phyloP scores from a whole-genome alignment of 2,888 invertebrate genomes.

The Diplazon laetatorius region DNA sequence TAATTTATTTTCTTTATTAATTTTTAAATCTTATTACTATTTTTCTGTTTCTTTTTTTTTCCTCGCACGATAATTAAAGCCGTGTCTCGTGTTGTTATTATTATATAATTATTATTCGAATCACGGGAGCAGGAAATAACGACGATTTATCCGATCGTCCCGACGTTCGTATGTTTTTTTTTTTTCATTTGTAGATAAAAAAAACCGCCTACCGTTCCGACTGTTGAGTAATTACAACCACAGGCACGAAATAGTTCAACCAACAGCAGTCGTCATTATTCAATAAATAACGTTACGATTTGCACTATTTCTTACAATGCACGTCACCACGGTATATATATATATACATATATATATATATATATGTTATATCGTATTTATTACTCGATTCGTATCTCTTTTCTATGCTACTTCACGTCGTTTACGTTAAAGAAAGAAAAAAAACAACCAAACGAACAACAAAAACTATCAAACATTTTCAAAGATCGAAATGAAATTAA shows the following conservation, averaged over 20 bases:
- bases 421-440: not conserved
- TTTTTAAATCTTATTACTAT: not conserved
- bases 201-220: no score
- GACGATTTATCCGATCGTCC: slow-evolving; percentile 24
- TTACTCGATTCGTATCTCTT: slow-evolving; percentile 45
- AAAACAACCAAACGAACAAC: slow-evolving; percentile 8
- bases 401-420: slow-evolving; percentile 1
- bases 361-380: slow-evolving; percentile 32
- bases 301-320: slow-evolving; percentile 66
- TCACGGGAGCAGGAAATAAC: slow-evolving; percentile 2
- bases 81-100: not conserved
- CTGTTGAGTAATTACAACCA: slow-evolving; percentile 68
- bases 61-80: slow-evolving; percentile 5
- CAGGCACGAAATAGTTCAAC: slow-evolving; percentile 76
- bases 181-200: no score
- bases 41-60: slow-evolving; percentile 26
- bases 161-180: not conserved
- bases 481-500: slow-evolving; percentile 7
- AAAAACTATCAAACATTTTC: no score
- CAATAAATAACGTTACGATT: slow-evolving; percentile 68
- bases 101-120: slow-evolving; percentile 7
- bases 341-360: no score
- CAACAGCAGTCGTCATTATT: slow-evolving; percentile 71
- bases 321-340: slow-evolving; percentile 28
- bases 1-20: no score